These are phyloP conservation scores for Leptatherina wallacei DNA, from an alignment of 2,797 vertebrate species.

Conservation along the genomic window DNA sequence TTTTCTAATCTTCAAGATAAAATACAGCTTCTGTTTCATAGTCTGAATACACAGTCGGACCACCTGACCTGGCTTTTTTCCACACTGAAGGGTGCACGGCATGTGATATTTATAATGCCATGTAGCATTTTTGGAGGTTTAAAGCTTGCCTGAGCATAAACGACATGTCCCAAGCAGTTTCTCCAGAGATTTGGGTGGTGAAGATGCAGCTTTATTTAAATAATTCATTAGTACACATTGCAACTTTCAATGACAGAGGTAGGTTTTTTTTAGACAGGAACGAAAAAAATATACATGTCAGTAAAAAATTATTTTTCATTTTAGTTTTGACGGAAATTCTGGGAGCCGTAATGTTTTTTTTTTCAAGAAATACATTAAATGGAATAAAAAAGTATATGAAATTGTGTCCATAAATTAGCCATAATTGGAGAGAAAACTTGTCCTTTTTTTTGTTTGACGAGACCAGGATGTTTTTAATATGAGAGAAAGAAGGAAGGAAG, in stretches of 20 bases:
- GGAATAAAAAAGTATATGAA: neutral
- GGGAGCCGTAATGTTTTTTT: neutral
- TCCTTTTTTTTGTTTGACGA: neutral
- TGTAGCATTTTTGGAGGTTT: neutral
- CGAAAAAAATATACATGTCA: neutral
- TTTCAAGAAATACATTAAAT: neutral
- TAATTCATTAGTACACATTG: slow-evolving; percentile 1
- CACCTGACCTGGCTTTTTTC: slow-evolving; percentile 3
- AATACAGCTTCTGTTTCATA: neutral
- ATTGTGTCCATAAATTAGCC: neutral
- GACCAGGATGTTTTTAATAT: too few relatives aligned
- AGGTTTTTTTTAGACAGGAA: neutral
- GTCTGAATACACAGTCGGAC: neutral
- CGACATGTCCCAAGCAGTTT: neutral
- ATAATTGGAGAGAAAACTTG: neutral
- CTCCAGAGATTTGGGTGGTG: neutral
- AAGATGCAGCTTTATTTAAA: neutral
- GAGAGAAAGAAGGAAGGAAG: neutral
- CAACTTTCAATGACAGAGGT: slow-evolving; percentile 3
- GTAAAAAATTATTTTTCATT: neutral
- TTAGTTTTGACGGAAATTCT: neutral
- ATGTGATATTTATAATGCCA: slow-evolving; percentile 1
- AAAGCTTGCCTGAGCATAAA: neutral
- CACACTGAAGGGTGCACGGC: neutral
- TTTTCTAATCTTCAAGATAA: neutral